Evolutionary conservation across 2,797 vertebrate species (phyloP).

Genomic region (Lacerta viridis): DNA sequence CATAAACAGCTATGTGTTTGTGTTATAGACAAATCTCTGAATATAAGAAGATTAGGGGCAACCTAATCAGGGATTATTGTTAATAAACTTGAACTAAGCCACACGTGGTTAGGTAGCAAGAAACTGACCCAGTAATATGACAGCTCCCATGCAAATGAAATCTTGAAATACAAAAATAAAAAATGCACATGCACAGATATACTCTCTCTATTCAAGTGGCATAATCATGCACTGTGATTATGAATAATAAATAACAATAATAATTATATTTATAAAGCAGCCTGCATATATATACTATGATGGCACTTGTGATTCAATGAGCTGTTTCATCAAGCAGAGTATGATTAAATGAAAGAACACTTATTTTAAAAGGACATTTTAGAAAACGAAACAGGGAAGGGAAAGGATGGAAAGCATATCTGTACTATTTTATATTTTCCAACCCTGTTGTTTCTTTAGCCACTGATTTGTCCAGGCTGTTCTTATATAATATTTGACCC

Average conservation of each 20-base stretch:
- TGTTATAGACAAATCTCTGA: conserved; percentile 1
- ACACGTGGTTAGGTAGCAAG: not conserved
- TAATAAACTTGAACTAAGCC: conserved; percentile 11
- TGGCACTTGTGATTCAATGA: not conserved
- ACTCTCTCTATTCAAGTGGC: not conserved
- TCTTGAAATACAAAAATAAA: not conserved
- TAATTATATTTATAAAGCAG: not conserved
- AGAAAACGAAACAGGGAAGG: not conserved
- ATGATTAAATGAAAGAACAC: not conserved
- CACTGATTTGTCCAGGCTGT: too few relatives aligned
- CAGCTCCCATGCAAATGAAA: not conserved
- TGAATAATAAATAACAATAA: not conserved
- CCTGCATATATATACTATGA: too few relatives aligned
- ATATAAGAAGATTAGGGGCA: not conserved
- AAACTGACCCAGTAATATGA: not conserved
- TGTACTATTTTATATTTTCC: too few relatives aligned
- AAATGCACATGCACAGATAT: not conserved
- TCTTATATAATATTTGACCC: too few relatives aligned
- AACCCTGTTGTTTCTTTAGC: too few relatives aligned
- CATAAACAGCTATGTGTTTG: not conserved
- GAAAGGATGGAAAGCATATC: not conserved
- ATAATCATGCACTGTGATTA: not conserved
- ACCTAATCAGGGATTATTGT: not conserved
- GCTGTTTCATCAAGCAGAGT: not conserved
- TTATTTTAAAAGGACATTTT: not conserved